These are phyloP conservation scores for Lasioglossum baleicum DNA, from an alignment of 1,140 invertebrate species.

Conservation along the genomic window DNA sequence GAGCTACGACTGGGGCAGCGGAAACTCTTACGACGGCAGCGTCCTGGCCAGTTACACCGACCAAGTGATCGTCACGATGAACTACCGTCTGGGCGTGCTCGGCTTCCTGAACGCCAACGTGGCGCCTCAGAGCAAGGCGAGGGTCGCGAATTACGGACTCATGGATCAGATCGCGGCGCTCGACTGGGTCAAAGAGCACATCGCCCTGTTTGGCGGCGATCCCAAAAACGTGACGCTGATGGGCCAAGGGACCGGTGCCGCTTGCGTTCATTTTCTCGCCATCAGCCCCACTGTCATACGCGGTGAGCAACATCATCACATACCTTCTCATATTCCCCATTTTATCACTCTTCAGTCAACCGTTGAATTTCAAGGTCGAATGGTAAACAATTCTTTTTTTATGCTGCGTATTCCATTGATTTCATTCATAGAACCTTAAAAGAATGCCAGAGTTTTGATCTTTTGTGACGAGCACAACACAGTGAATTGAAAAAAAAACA, in stretches of 20 bases:
- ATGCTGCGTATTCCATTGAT: no score
- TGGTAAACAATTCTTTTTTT: no score
- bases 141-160: slow-evolving; percentile 94
- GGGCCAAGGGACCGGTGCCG: slow-evolving; percentile 96
- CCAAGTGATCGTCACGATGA: slow-evolving; percentile 96
- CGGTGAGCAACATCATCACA: slow-evolving; percentile 79
- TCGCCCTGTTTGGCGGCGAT: slow-evolving; percentile 93
- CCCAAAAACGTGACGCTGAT: slow-evolving; percentile 93
- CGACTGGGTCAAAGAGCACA: slow-evolving; percentile 96
- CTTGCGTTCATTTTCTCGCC: slow-evolving; percentile 96
- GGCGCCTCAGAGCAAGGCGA: slow-evolving; percentile 87
- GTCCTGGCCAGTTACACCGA: slow-evolving; percentile 94
- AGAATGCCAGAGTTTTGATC: no score
- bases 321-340: no score
- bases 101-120: slow-evolving; percentile 94
- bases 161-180: slow-evolving; percentile 96
- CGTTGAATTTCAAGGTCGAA: no score
- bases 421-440: no score
- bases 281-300: slow-evolving; percentile 95
- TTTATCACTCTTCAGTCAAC: no score
- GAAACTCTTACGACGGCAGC: slow-evolving; percentile 96
- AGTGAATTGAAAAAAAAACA: no score
- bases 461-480: no score
- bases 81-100: slow-evolving; percentile 96
- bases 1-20: slow-evolving; percentile 96